Conservation (phyloP, 1,140 invertebrate genomes). For the Nasonia longicornis region DNA sequence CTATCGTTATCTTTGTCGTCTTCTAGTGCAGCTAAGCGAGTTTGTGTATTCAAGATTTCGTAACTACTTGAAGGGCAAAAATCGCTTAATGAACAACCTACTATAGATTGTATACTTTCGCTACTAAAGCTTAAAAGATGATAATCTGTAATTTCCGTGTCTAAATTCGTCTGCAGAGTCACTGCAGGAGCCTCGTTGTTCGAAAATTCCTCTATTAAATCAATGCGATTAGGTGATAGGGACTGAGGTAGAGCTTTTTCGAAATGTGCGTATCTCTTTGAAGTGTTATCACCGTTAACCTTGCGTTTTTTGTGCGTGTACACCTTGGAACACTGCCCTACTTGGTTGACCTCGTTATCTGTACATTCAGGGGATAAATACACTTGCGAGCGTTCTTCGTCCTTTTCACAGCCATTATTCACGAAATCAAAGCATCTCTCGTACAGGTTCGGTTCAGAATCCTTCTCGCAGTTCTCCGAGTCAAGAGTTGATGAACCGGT, state of each 20-base stretch:
- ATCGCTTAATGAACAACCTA: slow-evolving; percentile 48
- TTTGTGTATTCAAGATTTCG: slow-evolving; percentile 43
- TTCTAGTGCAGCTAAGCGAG: neutral
- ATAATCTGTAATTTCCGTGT: slow-evolving; percentile 62
- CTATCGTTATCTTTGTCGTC: neutral
- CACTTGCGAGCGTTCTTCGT: slow-evolving; percentile 43
- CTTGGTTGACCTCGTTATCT: slow-evolving; percentile 54
- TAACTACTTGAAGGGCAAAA: slow-evolving; percentile 36
- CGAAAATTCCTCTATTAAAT: slow-evolving; percentile 60
- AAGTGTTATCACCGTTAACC: slow-evolving; percentile 49
- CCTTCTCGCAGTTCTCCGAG: slow-evolving; percentile 36
- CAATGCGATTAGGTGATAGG: slow-evolving; percentile 58
- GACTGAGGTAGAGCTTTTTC: slow-evolving; percentile 53
- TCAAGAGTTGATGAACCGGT: slow-evolving; percentile 33
- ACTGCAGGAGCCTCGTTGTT: slow-evolving; percentile 55
- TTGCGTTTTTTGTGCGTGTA: slow-evolving; percentile 63
- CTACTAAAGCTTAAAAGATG: slow-evolving; percentile 56
- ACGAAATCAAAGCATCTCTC: slow-evolving; percentile 62
- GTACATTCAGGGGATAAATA: slow-evolving; percentile 48
- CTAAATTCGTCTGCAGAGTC: slow-evolving; percentile 58
- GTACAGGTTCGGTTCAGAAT: slow-evolving; percentile 47
- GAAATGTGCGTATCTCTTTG: slow-evolving; percentile 46
- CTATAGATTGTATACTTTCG: slow-evolving; percentile 59
- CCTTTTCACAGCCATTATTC: slow-evolving; percentile 48
- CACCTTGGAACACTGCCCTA: slow-evolving; percentile 63